Percentiles rank a stretch among this genome's conserved stretches.
phyloP scores from a whole-genome alignment of 1,140 invertebrate genomes.

The Drosophila santomea region DNA sequence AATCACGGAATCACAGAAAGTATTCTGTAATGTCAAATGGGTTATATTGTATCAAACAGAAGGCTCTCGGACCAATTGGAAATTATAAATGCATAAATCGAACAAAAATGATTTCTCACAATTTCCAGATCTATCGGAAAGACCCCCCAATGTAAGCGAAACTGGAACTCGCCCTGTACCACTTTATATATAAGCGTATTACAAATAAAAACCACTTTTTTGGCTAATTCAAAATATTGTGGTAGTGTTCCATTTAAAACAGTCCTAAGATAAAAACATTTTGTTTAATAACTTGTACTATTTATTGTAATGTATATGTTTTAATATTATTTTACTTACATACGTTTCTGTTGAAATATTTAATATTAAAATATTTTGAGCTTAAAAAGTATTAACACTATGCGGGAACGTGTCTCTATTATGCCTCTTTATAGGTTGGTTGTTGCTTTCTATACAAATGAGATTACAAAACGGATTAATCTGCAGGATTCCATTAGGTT shows the following conservation, averaged over 20 bases:
- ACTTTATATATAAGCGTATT: no score
- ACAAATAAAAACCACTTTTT: no score
- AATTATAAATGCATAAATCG: no score
- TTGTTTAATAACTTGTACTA: conserved; percentile 82
- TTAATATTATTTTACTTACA: conserved; percentile 54
- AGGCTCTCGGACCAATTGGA: no score
- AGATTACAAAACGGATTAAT: conserved; percentile 56
- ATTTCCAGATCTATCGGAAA: no score
- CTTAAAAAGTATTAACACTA: conserved; percentile 82
- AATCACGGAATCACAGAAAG: no score
- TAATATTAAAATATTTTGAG: conserved; percentile 78
- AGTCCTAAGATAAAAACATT: conserved; percentile 26
- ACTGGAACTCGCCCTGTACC: no score
- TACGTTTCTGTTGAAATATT: conserved; percentile 48
- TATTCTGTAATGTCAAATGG: no score
- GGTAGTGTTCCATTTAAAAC: neutral
- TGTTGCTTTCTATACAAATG: conserved; percentile 61
- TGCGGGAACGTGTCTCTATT: conserved; percentile 59
- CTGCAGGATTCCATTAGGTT: conserved; percentile 17
- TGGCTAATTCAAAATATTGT: neutral
- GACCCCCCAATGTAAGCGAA: no score
- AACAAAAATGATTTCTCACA: no score
- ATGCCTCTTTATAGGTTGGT: conserved; percentile 17
- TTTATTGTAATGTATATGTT: conserved; percentile 71
- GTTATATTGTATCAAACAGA: no score